phyloP scores from a whole-genome alignment of 2,888 invertebrate genomes.

The Spodoptera littoralis region DNA sequence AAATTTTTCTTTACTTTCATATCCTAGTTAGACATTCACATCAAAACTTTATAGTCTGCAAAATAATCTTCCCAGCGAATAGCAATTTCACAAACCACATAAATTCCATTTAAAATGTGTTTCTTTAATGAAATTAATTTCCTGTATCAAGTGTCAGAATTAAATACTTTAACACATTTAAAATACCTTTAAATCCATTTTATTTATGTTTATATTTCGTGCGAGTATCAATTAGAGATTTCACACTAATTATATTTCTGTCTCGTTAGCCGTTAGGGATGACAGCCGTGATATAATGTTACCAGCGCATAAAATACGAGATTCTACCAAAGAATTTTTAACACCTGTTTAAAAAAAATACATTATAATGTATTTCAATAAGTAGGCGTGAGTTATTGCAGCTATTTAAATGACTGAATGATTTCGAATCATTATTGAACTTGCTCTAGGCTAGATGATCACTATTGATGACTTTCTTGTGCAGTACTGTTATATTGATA shows the following conservation, averaged over 20 bases:
- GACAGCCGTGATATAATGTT: conserved; percentile 30
- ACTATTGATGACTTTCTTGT: conserved; percentile 15
- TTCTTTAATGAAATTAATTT: too few relatives aligned
- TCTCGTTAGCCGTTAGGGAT: conserved; percentile 22
- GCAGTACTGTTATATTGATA: conserved; percentile 7
- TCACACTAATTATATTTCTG: conserved; percentile 12
- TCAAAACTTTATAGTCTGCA: too few relatives aligned
- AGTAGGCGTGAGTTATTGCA: conserved; percentile 31
- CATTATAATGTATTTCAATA: conserved; percentile 37
- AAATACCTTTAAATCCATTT: conserved; percentile 11
- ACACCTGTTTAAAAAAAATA: conserved; percentile 31
- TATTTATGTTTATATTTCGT: conserved; percentile 15
- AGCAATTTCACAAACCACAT: too few relatives aligned
- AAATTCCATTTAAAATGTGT: too few relatives aligned
- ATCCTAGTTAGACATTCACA: too few relatives aligned
- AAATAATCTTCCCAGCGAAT: background rate
- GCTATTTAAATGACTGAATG: conserved; percentile 28
- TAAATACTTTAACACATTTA: conserved; percentile 5
- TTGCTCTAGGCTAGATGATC: conserved; percentile 8
- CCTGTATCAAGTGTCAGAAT: too few relatives aligned
- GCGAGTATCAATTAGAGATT: conserved; percentile 15
- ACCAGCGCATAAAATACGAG: conserved; percentile 19
- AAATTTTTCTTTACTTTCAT: too few relatives aligned
- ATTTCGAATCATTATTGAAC: conserved; percentile 32
- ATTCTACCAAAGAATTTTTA: conserved; percentile 11